A percentile compares a stretch with the other conserved stretches of the same genome.
phyloP scores from a whole-genome alignment of 1,140 invertebrate genomes.

The Wasmannia auropunctata region DNA sequence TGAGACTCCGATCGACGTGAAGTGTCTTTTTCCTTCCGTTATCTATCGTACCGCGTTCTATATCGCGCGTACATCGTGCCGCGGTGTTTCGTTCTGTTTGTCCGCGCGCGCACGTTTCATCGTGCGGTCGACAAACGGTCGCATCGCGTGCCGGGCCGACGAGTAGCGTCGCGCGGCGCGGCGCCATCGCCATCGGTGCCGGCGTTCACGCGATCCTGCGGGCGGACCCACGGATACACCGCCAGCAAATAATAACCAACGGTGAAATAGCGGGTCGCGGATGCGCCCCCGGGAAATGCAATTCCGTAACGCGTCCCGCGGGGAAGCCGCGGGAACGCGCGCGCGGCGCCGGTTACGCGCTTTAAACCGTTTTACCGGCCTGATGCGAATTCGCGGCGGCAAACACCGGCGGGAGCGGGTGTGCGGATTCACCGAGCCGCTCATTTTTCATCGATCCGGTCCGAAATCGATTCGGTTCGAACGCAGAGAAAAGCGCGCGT shows the following conservation, averaged over 20 bases:
- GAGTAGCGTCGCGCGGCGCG: neutral
- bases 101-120: neutral
- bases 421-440: neutral
- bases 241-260: slow-evolving; percentile 26
- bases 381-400: slow-evolving; percentile 19
- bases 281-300: slow-evolving; percentile 45
- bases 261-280: slow-evolving; percentile 21
- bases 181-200: neutral
- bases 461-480: slow-evolving; percentile 4
- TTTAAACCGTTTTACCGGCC: slow-evolving; percentile 29
- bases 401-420: neutral
- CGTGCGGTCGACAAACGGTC: neutral
- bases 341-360: neutral
- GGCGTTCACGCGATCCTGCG: slow-evolving; percentile 47
- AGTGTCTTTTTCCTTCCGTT: neutral
- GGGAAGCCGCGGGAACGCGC: slow-evolving; percentile 28
- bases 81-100: neutral
- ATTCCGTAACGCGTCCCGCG: slow-evolving; percentile 39
- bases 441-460: slow-evolving; percentile 22
- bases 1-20: neutral
- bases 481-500: slow-evolving; percentile 19
- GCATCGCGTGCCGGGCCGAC: slow-evolving; percentile 23
- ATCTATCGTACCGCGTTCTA: neutral
- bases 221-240: neutral
- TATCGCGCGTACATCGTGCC: neutral